A percentile compares a stretch with the other conserved stretches of the same genome.
phyloP scores from a whole-genome alignment of 2,888 invertebrate species.

The Tolmerus cingulatus region DNA sequence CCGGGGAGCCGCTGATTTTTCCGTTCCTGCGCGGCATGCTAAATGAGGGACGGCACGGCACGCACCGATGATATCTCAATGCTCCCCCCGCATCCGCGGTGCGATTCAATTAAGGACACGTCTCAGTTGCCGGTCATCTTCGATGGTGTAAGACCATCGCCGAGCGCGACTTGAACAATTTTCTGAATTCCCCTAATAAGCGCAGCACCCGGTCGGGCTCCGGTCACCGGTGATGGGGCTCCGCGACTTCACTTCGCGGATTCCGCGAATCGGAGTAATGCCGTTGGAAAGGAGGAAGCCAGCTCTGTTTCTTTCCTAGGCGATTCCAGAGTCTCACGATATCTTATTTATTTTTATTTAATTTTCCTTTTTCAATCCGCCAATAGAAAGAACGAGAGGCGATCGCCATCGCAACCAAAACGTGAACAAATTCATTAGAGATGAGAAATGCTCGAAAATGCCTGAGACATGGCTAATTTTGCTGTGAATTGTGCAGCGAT shows the following conservation, averaged over 20 bases:
- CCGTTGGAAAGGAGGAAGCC: slow-evolving; percentile 32
- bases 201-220: not conserved
- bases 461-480: not conserved
- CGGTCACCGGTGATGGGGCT: not conserved
- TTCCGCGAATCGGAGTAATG: not conserved
- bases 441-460: slow-evolving; percentile 4
- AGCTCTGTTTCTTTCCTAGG: not conserved
- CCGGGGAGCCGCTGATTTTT: not conserved
- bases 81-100: not conserved
- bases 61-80: slow-evolving; percentile 33
- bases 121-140: not conserved
- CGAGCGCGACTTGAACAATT: not conserved
- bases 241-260: not conserved
- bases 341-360: not conserved
- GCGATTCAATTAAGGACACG: slow-evolving; percentile 11
- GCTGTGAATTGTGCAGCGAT: not conserved
- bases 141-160: slow-evolving; percentile 9
- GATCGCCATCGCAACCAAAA: not conserved
- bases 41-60: slow-evolving; percentile 15
- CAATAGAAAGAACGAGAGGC: not conserved
- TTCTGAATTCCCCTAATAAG: slow-evolving; percentile 3
- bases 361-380: not conserved
- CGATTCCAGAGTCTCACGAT: not conserved
- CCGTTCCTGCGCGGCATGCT: not conserved
- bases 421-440: slow-evolving; percentile 22